Conservation (phyloP, 2,797 vertebrate species). For the Sebastes taczanowskii region DNA sequence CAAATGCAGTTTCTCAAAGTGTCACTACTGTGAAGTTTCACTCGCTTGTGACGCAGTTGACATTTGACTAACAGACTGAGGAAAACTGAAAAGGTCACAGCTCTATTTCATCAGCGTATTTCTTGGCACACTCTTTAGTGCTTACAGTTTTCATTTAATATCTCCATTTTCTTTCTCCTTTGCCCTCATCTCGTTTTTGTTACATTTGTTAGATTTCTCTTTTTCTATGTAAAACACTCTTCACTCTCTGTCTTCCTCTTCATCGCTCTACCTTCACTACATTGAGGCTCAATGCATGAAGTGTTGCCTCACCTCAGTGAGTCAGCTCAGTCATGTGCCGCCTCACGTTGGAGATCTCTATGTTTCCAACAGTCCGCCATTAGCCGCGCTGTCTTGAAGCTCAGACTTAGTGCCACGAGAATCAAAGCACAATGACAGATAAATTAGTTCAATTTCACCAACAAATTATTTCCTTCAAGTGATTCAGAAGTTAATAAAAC, state of each 20-base stretch:
- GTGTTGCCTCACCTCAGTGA: slow-evolving; percentile 28
- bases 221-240: background rate
- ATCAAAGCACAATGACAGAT: background rate
- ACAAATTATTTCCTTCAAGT: slow-evolving; percentile 12
- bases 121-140: background rate
- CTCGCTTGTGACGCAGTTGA: background rate
- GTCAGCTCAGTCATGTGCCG: slow-evolving; percentile 7
- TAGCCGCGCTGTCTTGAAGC: background rate
- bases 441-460: slow-evolving; percentile 30
- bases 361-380: background rate
- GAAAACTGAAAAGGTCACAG: slow-evolving; percentile 30
- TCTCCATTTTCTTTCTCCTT: background rate
- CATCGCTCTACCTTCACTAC: background rate
- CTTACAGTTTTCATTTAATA: background rate
- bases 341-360: background rate
- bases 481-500: slow-evolving; percentile 18
- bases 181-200: background rate
- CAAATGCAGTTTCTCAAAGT: background rate
- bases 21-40: background rate
- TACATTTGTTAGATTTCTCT: background rate
- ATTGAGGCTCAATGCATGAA: background rate
- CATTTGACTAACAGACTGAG: slow-evolving; percentile 25
- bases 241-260: background rate
- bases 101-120: background rate
- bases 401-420: background rate